These are phyloP conservation scores for Tautogolabrus adspersus DNA, from an alignment of 2,113 vertebrate genomes.

Conservation along the genomic window DNA sequence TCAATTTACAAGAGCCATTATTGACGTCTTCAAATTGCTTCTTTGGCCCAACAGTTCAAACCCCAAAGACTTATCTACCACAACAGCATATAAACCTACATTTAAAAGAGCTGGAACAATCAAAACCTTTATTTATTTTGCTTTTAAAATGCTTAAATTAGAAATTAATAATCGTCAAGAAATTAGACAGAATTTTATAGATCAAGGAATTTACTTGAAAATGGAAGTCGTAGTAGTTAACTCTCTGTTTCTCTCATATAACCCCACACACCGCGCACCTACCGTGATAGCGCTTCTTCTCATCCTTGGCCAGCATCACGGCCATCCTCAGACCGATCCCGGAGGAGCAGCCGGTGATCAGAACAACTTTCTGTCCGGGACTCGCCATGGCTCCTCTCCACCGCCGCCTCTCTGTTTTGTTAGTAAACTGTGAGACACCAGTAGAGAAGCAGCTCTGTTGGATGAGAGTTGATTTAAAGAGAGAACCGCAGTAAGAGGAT, in stretches of 20 bases:
- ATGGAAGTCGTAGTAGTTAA: too few relatives aligned
- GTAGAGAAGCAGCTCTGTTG: slow-evolving; percentile 18
- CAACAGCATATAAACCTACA: too few relatives aligned
- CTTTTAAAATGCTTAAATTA: too few relatives aligned
- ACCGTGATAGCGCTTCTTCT: slow-evolving; percentile 85
- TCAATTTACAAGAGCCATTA: too few relatives aligned
- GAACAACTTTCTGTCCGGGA: slow-evolving; percentile 83
- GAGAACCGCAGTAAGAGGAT: slow-evolving; percentile 74
- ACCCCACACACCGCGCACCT: not conserved
- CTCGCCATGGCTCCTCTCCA: slow-evolving; percentile 63
- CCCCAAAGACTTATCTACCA: too few relatives aligned
- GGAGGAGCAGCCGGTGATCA: slow-evolving; percentile 85
- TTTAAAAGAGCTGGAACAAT: too few relatives aligned
- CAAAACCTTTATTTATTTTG: too few relatives aligned
- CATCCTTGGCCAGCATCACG: slow-evolving; percentile 81
- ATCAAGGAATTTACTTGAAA: too few relatives aligned
- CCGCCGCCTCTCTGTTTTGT: slow-evolving; percentile 7
- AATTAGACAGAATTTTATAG: too few relatives aligned
- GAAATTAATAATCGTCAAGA: too few relatives aligned
- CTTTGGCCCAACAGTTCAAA: too few relatives aligned
- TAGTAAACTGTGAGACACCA: not conserved
- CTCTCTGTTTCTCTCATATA: not conserved
- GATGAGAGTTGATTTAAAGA: slow-evolving; percentile 42
- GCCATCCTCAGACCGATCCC: slow-evolving; percentile 85
- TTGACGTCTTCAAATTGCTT: too few relatives aligned